These are phyloP conservation scores for Tragelaphus scriptus DNA, from an alignment of 2,113 vertebrate species.

Conservation along the genomic window DNA sequence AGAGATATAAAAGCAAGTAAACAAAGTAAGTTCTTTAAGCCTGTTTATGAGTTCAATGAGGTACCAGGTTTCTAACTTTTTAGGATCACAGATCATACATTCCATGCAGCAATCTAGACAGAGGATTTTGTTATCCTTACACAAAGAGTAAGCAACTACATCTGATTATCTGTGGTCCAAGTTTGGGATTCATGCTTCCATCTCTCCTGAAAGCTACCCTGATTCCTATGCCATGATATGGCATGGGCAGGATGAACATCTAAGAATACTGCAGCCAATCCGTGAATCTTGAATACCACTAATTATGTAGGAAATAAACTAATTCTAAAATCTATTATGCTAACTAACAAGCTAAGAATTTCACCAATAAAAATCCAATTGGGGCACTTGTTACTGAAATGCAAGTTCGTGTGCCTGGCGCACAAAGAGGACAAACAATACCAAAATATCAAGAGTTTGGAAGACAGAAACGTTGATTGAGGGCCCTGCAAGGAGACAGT, in stretches of 20 bases:
- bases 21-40: neutral
- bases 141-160: neutral
- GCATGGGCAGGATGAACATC: neutral
- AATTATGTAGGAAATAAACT: neutral
- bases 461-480: neutral
- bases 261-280: neutral
- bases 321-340: neutral
- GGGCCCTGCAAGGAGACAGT: neutral
- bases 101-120: neutral
- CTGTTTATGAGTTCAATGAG: neutral
- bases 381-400: neutral
- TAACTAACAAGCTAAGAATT: neutral
- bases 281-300: neutral
- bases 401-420: rapidly evolving
- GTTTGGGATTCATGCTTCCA: neutral
- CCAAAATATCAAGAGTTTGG: neutral
- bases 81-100: neutral
- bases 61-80: neutral
- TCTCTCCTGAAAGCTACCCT: neutral
- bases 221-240: neutral
- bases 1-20: neutral
- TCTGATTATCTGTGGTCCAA: neutral
- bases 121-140: neutral
- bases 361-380: neutral
- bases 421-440: neutral